phyloP scores from a whole-genome alignment of 2,888 invertebrate genomes.

The Cephus sareptanus region DNA sequence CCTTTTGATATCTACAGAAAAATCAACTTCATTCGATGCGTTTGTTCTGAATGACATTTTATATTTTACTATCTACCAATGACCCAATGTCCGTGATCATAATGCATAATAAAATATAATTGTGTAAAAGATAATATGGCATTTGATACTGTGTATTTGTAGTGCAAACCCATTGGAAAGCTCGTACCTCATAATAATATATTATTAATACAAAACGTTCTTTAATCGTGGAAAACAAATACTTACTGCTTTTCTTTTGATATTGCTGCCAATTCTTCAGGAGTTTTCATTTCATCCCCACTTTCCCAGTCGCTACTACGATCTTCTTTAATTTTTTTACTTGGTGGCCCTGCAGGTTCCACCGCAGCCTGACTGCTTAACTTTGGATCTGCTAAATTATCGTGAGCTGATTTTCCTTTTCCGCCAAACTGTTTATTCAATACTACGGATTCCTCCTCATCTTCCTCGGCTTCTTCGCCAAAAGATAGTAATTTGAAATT shows the following conservation, averaged over 20 bases:
- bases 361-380: slow-evolving; percentile 80
- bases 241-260: slow-evolving; percentile 56
- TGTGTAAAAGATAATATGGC: not conserved
- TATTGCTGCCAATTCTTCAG: slow-evolving; percentile 44
- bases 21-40: not conserved
- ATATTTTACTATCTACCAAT: not conserved
- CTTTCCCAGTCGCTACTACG: slow-evolving; percentile 50
- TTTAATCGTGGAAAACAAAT: slow-evolving; percentile 3
- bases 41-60: not conserved
- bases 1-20: not conserved
- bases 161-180: no score
- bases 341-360: slow-evolving; percentile 57
- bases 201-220: not conserved
- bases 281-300: slow-evolving; percentile 43
- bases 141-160: no score
- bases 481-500: slow-evolving; percentile 97
- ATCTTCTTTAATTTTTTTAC: slow-evolving; percentile 36
- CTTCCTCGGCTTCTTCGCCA: slow-evolving; percentile 96
- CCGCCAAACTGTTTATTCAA: slow-evolving; percentile 78
- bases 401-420: slow-evolving; percentile 95
- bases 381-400: slow-evolving; percentile 89
- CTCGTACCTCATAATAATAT: no score
- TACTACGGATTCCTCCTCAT: slow-evolving; percentile 81
- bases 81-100: not conserved
- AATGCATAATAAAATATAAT: not conserved